Evolutionary conservation across 2,888 invertebrate genomes (phyloP), one percentile per base, ranked within the genome.

Genomic region (Halictus ligatus): DNA sequence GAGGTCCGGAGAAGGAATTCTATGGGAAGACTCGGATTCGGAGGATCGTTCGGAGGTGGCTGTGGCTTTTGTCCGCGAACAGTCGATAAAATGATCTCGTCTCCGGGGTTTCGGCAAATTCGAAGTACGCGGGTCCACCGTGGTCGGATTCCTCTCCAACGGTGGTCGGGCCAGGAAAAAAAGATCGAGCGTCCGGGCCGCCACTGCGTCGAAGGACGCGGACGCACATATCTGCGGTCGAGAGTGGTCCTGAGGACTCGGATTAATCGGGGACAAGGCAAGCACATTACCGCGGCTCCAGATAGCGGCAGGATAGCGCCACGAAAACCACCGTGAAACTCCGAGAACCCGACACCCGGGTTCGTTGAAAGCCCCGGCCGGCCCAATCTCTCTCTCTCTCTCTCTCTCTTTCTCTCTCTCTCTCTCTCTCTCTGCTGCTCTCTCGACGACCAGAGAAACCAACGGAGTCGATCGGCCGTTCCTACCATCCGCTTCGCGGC

Each of bases 181-280:
- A 83, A 83, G 74, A 80, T 54, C 50, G 74, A 76, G 71, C 80
- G 81, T 83, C 78, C 80, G 74, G 83, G 74, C 87, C 86, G 87
- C 78, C 87, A 83, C 87, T 81, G 86, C 81, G 87, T 83, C 83
- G 81, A 85, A 80, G 85, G 85, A 85, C 83, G 82, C 75, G 72
- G 10, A 25, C 72, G 85, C 83, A 84, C 84, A 73, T 86, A 86
- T 89, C 88, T 84, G 85, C 86, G 82, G 84, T 76, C 87, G 89
- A 89, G 89, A 90, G 89, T 91, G 91, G 89, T 84, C 89, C 91
- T 69, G 88, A 84, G 85, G 90, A 86, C 82, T 90, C 90, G 93
- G 94, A 94, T 94, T 94, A 94, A 94, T 94, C 94, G 92, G 90
- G 92, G 93, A 94, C 94, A 94, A 94, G 94, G 93, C 93, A 94